phyloP scores from a whole-genome alignment of 2,888 invertebrate genomes.

The Agrenia bidenticulata region DNA sequence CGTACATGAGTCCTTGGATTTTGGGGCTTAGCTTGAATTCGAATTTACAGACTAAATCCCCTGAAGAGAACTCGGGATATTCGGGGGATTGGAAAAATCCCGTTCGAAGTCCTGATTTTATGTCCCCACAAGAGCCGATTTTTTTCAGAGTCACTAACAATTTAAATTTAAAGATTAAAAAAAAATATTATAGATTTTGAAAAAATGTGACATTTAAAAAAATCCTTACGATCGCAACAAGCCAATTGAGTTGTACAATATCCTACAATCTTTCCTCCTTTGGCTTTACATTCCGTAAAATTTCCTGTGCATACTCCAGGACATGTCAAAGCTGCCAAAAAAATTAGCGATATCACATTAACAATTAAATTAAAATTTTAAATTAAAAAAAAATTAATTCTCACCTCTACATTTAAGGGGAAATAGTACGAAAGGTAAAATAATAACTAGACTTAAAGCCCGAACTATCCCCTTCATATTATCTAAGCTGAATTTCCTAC shows the following conservation, averaged over 20 bases:
- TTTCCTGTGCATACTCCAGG: constrained; percentile 44
- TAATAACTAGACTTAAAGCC: too few species aligned
- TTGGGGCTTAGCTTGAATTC: constrained; percentile 23
- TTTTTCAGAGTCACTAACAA: constrained; percentile 20
- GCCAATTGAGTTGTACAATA: constrained; percentile 44
- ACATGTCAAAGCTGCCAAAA: constrained; percentile 35
- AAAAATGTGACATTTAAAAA: too few species aligned
- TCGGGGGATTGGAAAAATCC: constrained; percentile 43
- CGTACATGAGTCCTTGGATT: constrained; percentile 12
- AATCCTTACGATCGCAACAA: constrained; percentile 46
- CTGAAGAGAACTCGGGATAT: constrained; percentile 29
- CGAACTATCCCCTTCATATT: too few species aligned
- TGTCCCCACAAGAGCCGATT: constrained; percentile 37
- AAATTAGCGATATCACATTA: too few species aligned
- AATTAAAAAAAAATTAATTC: too few species aligned
- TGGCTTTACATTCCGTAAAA: constrained; percentile 30
- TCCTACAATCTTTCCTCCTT: constrained; percentile 46
- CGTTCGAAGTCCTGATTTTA: constrained; percentile 21
- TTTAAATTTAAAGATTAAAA: too few species aligned
- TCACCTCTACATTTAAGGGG: background rate
- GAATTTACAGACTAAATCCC: constrained; percentile 44
- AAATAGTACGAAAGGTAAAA: too few species aligned
- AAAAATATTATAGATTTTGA: too few species aligned
- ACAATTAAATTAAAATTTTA: too few species aligned
- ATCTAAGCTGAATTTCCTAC: too few species aligned